A percentile compares a stretch with the other conserved stretches of the same genome.
These are phyloP conservation scores for Notodonta dromedarius DNA, from an alignment of 2,888 invertebrate genomes.

Conservation along the genomic window DNA sequence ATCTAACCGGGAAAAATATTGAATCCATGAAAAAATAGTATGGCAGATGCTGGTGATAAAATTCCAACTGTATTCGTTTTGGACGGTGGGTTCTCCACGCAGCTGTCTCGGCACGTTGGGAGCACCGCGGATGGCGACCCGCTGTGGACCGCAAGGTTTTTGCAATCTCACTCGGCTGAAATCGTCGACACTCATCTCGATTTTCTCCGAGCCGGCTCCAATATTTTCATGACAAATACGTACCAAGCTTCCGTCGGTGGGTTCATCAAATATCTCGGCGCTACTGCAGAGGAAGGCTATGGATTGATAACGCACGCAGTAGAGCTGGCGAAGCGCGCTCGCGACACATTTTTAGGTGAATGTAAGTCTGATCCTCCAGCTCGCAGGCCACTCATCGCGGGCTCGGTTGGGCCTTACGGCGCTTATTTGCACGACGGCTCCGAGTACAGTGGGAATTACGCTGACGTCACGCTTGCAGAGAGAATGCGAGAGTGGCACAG, in stretches of 20 bases:
- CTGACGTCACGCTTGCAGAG: conserved; percentile 83
- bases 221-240: conserved; percentile 93
- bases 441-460: conserved; percentile 94
- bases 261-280: conserved; percentile 88
- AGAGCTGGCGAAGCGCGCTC: conserved; percentile 88
- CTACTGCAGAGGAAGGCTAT: conserved; percentile 87
- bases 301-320: conserved; percentile 90
- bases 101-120: conserved; percentile 88
- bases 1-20: too few species aligned
- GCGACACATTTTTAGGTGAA: conserved; percentile 83
- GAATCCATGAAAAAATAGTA: background rate
- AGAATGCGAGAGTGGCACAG: conserved; percentile 92
- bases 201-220: conserved; percentile 93
- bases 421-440: conserved; percentile 94
- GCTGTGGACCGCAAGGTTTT: conserved; percentile 93
- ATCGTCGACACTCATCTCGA: conserved; percentile 91
- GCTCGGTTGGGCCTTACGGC: conserved; percentile 96
- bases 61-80: conserved; percentile 66
- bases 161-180: conserved; percentile 90
- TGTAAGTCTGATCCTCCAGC: conserved; percentile 45
- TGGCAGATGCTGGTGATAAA: conserved; percentile 23
- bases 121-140: conserved; percentile 91
- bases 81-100: conserved; percentile 92
- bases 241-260: conserved; percentile 94
- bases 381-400: conserved; percentile 87